Conservation (phyloP, 2,797 vertebrate species). For the Limnodromus scolopaceus region DNA sequence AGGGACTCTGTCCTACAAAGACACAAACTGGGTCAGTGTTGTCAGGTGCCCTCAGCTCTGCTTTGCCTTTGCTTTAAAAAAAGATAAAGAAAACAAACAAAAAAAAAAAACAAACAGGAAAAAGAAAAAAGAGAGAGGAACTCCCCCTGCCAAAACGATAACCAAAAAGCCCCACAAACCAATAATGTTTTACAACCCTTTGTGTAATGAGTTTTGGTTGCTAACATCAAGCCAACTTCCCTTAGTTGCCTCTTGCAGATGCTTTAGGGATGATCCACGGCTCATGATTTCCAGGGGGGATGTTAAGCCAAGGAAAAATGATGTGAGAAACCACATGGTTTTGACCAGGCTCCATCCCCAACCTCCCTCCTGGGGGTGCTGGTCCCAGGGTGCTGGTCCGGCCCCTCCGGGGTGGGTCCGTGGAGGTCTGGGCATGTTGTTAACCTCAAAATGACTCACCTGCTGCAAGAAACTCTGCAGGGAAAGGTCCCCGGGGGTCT, state of each 20-base stretch:
- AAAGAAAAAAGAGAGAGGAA: neutral
- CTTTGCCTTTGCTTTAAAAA: neutral
- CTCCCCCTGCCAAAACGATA: neutral
- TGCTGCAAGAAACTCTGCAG: neutral
- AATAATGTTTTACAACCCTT: neutral
- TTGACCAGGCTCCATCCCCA: neutral
- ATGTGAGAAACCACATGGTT: neutral
- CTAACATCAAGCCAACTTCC: neutral
- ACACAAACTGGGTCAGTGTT: neutral
- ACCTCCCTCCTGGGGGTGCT: accelerated
- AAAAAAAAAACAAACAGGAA: accelerated
- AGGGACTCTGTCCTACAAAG: neutral
- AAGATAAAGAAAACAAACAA: no score
- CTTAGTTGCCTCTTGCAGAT: neutral
- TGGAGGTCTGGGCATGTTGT: neutral
- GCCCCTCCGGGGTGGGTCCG: accelerated
- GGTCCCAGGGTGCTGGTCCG: neutral
- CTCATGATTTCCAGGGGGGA: neutral
- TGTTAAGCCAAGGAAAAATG: neutral
- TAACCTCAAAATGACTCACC: neutral
- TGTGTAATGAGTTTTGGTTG: accelerated
- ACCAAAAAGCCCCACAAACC: neutral
- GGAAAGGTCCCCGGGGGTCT: neutral
- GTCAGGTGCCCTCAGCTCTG: neutral
- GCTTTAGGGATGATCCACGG: neutral